Evolutionary conservation across 2,888 invertebrate species (phyloP).

Genomic region (Phorcus lineatus): DNA sequence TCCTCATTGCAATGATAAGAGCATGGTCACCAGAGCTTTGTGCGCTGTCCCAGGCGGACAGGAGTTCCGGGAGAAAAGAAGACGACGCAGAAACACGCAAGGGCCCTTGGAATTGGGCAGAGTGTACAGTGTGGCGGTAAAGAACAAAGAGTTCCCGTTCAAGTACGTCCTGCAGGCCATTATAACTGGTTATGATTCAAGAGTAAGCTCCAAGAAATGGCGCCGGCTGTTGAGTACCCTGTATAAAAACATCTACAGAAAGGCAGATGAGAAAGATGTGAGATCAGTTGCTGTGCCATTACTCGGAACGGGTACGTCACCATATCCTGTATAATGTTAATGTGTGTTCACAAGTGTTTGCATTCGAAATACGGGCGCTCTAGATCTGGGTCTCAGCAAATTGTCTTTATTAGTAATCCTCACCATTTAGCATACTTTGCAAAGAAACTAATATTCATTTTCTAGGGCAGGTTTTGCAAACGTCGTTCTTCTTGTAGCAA

Average conservation of each 20-base stretch:
- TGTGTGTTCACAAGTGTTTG: too few relatives aligned
- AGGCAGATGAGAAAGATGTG: conserved; percentile 11
- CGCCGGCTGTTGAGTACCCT: background rate
- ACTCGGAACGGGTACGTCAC: conserved; percentile 6
- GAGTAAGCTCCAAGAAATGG: background rate
- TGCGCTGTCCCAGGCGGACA: background rate
- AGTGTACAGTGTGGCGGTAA: background rate
- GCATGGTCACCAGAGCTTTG: conserved; percentile 14
- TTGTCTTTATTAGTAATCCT: too few relatives aligned
- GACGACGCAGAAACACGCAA: background rate
- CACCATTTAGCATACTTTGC: too few relatives aligned
- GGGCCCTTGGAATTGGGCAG: background rate
- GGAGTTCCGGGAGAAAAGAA: background rate
- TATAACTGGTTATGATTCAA: background rate
- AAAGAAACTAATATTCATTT: too few relatives aligned
- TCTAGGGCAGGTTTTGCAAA: too few relatives aligned
- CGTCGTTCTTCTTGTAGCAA: too few relatives aligned
- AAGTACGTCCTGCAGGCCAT: conserved; percentile 15
- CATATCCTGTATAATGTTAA: background rate
- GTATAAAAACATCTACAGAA: conserved; percentile 11
- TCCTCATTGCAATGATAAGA: background rate
- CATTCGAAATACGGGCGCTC: too few relatives aligned
- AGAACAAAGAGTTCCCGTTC: background rate
- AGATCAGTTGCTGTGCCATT: background rate
- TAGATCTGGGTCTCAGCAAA: too few relatives aligned